Conservation (phyloP, 64 coral and sea anemone species). For the Stichodactyla helianthus region DNA sequence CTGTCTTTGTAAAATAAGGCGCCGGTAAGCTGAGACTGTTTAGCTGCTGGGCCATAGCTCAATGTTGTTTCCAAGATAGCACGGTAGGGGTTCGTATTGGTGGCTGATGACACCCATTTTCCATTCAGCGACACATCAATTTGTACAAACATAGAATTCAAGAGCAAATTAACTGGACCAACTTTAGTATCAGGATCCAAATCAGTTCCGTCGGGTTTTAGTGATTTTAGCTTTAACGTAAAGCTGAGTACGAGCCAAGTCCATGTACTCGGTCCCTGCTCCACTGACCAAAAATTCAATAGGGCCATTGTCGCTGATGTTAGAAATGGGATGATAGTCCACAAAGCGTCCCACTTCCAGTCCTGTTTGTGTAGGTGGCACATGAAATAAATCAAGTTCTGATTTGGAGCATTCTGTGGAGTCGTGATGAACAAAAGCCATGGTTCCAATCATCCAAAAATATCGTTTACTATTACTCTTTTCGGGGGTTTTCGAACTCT, state of each 20-base stretch:
- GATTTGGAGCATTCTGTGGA: conserved; percentile 19
- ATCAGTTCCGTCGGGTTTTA: conserved; percentile 7
- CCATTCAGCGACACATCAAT: not conserved
- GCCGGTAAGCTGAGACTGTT: not conserved
- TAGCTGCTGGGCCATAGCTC: not conserved
- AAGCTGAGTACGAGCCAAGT: conserved; percentile 15
- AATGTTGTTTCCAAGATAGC: not conserved
- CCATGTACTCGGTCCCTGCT: conserved; percentile 1
- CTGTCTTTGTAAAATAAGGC: conserved; percentile 28
- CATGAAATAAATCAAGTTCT: conserved; percentile 20
- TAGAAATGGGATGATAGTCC: conserved; percentile 17
- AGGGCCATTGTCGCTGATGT: not conserved
- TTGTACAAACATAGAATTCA: conserved; percentile 21
- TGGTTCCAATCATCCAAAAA: not conserved
- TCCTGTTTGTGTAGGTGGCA: conserved; percentile 7
- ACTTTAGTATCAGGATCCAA: conserved; percentile 23
- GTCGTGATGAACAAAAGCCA: conserved; percentile 2
- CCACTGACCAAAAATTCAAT: conserved; percentile 15
- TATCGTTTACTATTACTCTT: not conserved
- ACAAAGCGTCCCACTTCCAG: not conserved
- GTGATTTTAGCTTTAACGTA: conserved; percentile 29
- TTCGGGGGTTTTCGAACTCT: not conserved
- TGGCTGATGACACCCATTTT: not conserved
- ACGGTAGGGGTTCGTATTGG: conserved; percentile 5
- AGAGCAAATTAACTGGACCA: conserved; percentile 1